Base-by-base conservation (phyloP, 2,797 vertebrate species). In the Huso huso region DNA sequence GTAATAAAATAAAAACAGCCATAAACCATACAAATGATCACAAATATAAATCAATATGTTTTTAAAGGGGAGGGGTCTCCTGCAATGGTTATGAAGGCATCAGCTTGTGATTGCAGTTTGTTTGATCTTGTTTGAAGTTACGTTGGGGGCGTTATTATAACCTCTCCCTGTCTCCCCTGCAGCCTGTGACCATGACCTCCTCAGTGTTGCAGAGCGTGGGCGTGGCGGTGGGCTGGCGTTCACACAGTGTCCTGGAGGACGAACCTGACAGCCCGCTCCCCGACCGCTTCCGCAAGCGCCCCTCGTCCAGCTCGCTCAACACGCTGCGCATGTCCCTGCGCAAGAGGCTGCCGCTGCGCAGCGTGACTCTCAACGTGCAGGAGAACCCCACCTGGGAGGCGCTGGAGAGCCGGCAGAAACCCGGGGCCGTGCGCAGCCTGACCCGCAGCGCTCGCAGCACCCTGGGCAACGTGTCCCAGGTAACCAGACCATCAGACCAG, bases 381-480 rank as follows among this genome's bases (percentile, higher is more conserved):
- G 78, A 87, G 11, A 87, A 87, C 9, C 85, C 87, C 0, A 84
- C 86, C 4, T 86, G 87, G 85, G 90, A 93, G 77, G 79, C 72
- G 7, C 69, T 81, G 55, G 84, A 90, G 73, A 75, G 80, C 50
- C 82, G 84, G 68, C 85, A 84, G 8, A 86, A 86, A 66, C 69
- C 83, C 13, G 86, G 75, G 67, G 48, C 86, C 1, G 79, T 94
- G 62, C 85, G 75, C 69, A 86, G 80, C 63, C 82, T 97, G 5
- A 89, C 86, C 2, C 87, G 83, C 75, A 90, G 76, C 6, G 93
- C 95, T 48, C 91, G 85, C 76, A 91, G 82, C 49, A 87, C 92
- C 49, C 83, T 97, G 13, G 90, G 77, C 15, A 85, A 80, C 1
- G 72, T 93, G 66, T 95, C 91, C 61, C 93, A 96, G 94, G 96